A percentile compares a stretch with the other conserved stretches of the same genome.
phyloP scores from a whole-genome alignment of 1,140 invertebrate species.

The Cryptotermes secundus region DNA sequence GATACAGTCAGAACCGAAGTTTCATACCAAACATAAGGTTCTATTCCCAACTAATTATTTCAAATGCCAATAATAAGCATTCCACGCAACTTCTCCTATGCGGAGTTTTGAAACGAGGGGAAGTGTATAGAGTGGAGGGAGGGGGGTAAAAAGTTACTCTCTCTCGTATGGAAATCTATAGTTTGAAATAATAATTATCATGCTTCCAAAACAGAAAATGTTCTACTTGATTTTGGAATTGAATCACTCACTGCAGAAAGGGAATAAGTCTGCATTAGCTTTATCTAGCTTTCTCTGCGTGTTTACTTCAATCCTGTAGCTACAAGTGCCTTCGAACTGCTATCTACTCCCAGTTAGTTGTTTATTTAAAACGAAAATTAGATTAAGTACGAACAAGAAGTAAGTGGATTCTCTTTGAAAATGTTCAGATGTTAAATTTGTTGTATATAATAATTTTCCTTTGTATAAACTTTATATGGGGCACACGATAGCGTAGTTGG shows the following conservation, averaged over 20 bases:
- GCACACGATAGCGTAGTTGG: too few species aligned
- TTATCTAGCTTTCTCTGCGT: too few species aligned
- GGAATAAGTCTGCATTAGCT: neutral
- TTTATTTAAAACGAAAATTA: too few species aligned
- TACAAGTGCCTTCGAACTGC: too few species aligned
- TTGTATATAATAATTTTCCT: too few species aligned
- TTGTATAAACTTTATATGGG: too few species aligned
- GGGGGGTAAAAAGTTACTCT: neutral
- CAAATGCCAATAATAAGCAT: conserved; percentile 12
- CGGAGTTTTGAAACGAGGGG: neutral
- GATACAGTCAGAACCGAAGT: neutral
- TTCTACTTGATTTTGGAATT: conserved; percentile 4
- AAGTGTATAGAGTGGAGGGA: neutral
- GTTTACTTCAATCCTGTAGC: too few species aligned
- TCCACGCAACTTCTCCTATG: neutral
- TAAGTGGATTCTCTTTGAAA: too few species aligned
- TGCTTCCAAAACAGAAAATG: neutral
- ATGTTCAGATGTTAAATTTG: too few species aligned
- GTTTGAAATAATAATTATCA: conserved; percentile 21
- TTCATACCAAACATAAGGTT: conserved; percentile 16
- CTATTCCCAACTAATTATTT: conserved; percentile 15
- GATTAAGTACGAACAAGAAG: too few species aligned
- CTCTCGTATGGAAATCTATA: neutral
- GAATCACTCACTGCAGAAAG: neutral
- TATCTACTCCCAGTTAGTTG: too few species aligned